phyloP scores from a whole-genome alignment of 1,140 invertebrate genomes.

The Drosophila ohnishii region DNA sequence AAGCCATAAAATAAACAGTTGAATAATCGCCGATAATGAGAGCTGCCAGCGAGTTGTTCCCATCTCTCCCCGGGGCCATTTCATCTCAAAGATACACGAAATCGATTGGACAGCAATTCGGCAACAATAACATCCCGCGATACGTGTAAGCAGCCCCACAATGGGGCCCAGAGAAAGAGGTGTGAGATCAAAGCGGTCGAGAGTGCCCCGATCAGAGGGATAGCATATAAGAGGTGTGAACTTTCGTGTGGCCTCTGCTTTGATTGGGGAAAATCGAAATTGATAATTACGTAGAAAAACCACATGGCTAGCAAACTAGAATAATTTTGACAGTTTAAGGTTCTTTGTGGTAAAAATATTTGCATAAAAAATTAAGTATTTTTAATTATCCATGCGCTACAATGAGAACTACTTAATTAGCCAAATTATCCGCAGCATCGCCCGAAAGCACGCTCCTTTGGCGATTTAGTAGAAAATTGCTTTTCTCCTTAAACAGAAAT shows the following conservation, averaged over 20 bases:
- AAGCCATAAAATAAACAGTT: slow-evolving; percentile 81
- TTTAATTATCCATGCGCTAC: too few relatives aligned
- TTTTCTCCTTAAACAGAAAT: slow-evolving; percentile 49
- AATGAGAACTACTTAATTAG: slow-evolving; percentile 15
- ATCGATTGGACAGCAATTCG: slow-evolving; percentile 62
- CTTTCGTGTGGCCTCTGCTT: slow-evolving; percentile 59
- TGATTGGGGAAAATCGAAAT: slow-evolving; percentile 31
- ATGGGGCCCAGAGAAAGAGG: slow-evolving; percentile 24
- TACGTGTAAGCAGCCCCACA: slow-evolving; percentile 38
- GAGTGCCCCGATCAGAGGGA: slow-evolving; percentile 32
- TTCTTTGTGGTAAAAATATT: slow-evolving; percentile 18
- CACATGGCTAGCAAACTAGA: neutral
- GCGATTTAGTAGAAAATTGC: slow-evolving; percentile 45
- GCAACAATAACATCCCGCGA: slow-evolving; percentile 25
- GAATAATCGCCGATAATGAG: slow-evolving; percentile 75
- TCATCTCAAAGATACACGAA: slow-evolving; percentile 55
- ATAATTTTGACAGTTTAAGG: slow-evolving; percentile 20
- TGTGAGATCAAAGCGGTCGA: slow-evolving; percentile 66
- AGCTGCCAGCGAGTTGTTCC: slow-evolving; percentile 47
- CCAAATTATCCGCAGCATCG: slow-evolving; percentile 15
- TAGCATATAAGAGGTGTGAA: slow-evolving; percentile 57
- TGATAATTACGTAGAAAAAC: slow-evolving; percentile 24
- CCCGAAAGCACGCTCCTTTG: slow-evolving; percentile 21
- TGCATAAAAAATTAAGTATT: neutral
- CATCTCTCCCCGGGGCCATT: slow-evolving; percentile 54